phyloP scores from a whole-genome alignment of 2,113 vertebrate genomes.

The Alouatta palliata region DNA sequence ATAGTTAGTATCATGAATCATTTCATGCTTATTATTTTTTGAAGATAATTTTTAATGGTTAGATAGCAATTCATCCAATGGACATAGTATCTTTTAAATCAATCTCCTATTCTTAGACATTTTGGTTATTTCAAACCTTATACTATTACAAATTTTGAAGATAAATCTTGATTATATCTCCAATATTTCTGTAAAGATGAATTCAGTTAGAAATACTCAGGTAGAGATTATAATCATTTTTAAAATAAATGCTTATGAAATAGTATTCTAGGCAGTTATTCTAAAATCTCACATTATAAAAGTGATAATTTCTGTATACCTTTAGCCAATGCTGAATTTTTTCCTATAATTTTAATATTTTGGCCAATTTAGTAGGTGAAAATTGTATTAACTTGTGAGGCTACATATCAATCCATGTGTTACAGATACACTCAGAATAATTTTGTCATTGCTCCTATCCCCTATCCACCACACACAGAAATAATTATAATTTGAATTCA shows the following conservation, averaged over 20 bases:
- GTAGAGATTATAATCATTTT: not conserved
- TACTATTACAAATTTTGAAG: not conserved
- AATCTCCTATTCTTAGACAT: not conserved
- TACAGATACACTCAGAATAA: not conserved
- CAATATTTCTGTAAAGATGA: not conserved
- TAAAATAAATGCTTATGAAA: not conserved
- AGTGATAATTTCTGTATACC: not conserved
- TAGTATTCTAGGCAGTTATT: not conserved
- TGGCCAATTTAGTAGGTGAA: not conserved
- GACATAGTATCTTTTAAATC: not conserved
- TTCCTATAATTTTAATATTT: not conserved
- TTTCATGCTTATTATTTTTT: not conserved
- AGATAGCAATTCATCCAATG: not conserved
- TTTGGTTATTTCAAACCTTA: not conserved
- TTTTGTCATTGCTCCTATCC: not conserved
- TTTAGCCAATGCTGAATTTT: not conserved
- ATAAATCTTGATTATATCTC: not conserved
- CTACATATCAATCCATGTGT: not conserved
- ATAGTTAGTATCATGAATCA: not conserved
- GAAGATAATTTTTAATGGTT: not conserved
- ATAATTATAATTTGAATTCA: not conserved
- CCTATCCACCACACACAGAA: not conserved
- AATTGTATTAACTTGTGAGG: not conserved
- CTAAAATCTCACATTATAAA: not conserved
- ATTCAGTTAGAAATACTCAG: not conserved